These are phyloP conservation scores for Chionodraco myersi DNA, from an alignment of 2,113 vertebrate species.

Conservation along the genomic window DNA sequence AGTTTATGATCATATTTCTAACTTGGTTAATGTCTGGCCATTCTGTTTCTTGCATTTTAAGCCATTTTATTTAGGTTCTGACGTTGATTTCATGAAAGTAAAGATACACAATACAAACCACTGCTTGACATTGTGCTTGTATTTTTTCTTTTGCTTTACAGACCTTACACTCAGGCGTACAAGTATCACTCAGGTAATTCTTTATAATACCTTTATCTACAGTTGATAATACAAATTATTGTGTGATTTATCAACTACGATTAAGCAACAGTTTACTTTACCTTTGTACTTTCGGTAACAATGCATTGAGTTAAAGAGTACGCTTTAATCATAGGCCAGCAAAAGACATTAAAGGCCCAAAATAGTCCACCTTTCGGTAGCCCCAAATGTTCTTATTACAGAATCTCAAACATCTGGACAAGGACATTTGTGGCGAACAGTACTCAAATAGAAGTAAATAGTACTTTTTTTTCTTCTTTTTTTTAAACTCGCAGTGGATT, in stretches of 20 bases:
- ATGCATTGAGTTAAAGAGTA: background rate
- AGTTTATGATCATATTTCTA: constrained; percentile 24
- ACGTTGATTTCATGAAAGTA: background rate
- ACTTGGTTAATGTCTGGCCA: background rate
- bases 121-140: background rate
- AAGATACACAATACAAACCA: background rate
- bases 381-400: background rate
- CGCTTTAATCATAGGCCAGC: background rate
- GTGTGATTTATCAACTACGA: background rate
- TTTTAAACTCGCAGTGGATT: background rate
- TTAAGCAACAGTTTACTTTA: background rate
- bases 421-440: background rate
- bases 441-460: constrained; percentile 5
- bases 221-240: background rate
- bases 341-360: too few species aligned
- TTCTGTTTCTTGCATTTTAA: background rate
- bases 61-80: background rate
- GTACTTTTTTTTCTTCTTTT: background rate
- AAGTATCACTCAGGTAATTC: constrained; percentile 70
- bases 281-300: background rate
- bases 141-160: constrained; percentile 51
- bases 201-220: background rate
- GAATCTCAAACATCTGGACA: background rate
- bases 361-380: too few species aligned
- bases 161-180: constrained; percentile 66